Conservation (phyloP, 64 coral and sea anemone genomes). For the Exaiptasia diaphana region DNA sequence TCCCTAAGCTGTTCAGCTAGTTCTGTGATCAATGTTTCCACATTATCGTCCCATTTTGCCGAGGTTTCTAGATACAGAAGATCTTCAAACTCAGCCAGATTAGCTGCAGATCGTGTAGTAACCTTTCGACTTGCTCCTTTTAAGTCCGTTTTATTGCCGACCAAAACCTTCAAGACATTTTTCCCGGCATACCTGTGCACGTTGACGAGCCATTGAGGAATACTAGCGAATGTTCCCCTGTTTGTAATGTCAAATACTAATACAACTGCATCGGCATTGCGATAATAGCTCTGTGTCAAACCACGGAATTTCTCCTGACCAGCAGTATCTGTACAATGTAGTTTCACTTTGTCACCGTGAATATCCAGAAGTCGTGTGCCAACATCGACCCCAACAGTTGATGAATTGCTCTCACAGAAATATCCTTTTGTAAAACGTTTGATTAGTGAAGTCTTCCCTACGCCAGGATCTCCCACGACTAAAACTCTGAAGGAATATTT, state of each 20-base stretch:
- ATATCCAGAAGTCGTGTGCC: slow-evolving; percentile 79
- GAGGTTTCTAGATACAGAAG: slow-evolving; percentile 96
- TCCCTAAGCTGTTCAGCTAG: slow-evolving; percentile 89
- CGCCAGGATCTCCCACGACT: slow-evolving; percentile 83
- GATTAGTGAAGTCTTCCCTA: slow-evolving; percentile 97
- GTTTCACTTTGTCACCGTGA: slow-evolving; percentile 86
- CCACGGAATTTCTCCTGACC: slow-evolving; percentile 90
- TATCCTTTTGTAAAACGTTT: slow-evolving; percentile 93
- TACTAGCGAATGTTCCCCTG: slow-evolving; percentile 85
- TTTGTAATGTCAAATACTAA: slow-evolving; percentile 95
- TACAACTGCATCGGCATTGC: slow-evolving; percentile 95
- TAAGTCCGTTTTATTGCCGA: slow-evolving; percentile 98
- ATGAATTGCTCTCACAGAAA: slow-evolving; percentile 81
- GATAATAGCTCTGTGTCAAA: slow-evolving; percentile 88
- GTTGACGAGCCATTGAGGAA: slow-evolving; percentile 90
- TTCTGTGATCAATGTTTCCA: slow-evolving; percentile 81
- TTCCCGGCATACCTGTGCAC: slow-evolving; percentile 78
- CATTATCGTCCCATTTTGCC: slow-evolving; percentile 95
- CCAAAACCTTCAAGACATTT: slow-evolving; percentile 82
- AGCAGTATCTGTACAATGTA: slow-evolving; percentile 98
- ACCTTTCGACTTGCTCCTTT: slow-evolving; percentile 76
- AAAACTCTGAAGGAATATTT: slow-evolving; percentile 96
- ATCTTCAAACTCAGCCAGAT: slow-evolving; percentile 95
- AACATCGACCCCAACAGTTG: slow-evolving; percentile 93
- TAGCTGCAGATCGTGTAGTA: slow-evolving; percentile 79